Conservation (phyloP, 2,888 invertebrate genomes). For the Heteropelma amictum region DNA sequence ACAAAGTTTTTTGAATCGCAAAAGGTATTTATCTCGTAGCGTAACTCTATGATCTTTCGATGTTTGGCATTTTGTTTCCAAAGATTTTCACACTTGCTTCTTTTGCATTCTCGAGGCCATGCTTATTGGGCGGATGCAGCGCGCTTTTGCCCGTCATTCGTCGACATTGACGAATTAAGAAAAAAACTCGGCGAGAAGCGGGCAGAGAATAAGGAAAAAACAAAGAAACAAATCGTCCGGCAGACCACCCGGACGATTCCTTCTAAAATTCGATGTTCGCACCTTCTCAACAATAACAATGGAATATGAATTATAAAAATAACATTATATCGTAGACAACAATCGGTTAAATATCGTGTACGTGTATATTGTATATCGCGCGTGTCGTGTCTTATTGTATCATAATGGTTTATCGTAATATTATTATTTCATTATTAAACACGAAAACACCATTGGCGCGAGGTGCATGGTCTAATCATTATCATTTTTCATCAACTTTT, state of each 20-base stretch:
- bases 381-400: slow-evolving; percentile 29
- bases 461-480: slow-evolving; percentile 61
- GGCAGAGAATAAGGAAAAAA: slow-evolving; percentile 55
- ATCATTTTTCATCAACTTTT: slow-evolving; percentile 45
- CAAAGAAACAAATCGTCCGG: slow-evolving; percentile 40
- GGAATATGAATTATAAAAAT: slow-evolving; percentile 78
- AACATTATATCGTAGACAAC: slow-evolving; percentile 78
- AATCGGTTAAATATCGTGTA: slow-evolving; percentile 73
- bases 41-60: slow-evolving; percentile 30
- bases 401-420: slow-evolving; percentile 59
- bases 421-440: slow-evolving; percentile 11
- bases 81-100: no score
- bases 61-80: no score
- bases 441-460: slow-evolving; percentile 68
- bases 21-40: slow-evolving; percentile 11
- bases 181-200: slow-evolving; percentile 24
- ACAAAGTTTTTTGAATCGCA: neutral
- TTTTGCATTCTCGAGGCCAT: slow-evolving; percentile 13
- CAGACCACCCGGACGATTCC: no score
- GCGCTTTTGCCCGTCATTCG: neutral
- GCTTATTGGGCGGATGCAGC: slow-evolving; percentile 24
- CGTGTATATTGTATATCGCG: slow-evolving; percentile 40
- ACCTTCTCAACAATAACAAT: slow-evolving; percentile 78
- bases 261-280: slow-evolving; percentile 74
- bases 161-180: neutral